Evolutionary conservation across 2,113 vertebrate species (phyloP), one percentile per base, ranked within the genome.

Genomic region (Pelmatolapia mariae): DNA sequence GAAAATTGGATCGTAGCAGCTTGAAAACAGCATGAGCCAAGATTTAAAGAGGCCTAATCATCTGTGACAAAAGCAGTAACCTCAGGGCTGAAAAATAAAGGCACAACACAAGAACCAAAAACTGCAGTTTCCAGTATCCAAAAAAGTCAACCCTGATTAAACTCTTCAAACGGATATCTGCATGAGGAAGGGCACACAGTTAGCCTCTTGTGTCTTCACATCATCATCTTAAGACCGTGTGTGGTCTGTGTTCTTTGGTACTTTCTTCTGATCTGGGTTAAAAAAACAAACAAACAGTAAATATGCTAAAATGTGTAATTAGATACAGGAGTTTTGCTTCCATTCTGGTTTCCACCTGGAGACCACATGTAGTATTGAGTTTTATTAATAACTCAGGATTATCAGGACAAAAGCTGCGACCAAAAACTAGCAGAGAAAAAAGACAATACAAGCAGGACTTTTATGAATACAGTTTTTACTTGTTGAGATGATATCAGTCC

Each of bases 31-130:
- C 9, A 29, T 47, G 71, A 29, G 40, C 24, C 71, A 76, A 76
- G 71, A 47, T 76, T 47, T 76, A 47, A 76, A 47, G 40, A 76
- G 71, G 40, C 71, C 71, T 47, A 76, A 47, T 47, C 71, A 76
- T 76, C 43, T 78, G 71, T 50, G 71, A 78, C 43, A 78, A 78
- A 78, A 50, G 43, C 71, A 31, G 10, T 18, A 78, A 78, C 45
- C 45, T n/a, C 73, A 31, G 45, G 3, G 10, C 45, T 78, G 73
- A 50, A 78, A 78, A 52, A 78, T 31, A 78, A 50, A 78, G 15
- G 43, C 43, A 78, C 26, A 78, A 12, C 3, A 19, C 10, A 78
- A 45, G 40, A 26, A 47, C 1, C 73, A 31, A 50, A 78, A 50
- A 78, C 73, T 13, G 73, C 45, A 52, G 26, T 12, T 78, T 19